Percentiles rank a stretch among this genome's conserved stretches.
Conservation (phyloP, 2,888 invertebrate genomes). For the Parapristionchus giblindavisi region DNA sequence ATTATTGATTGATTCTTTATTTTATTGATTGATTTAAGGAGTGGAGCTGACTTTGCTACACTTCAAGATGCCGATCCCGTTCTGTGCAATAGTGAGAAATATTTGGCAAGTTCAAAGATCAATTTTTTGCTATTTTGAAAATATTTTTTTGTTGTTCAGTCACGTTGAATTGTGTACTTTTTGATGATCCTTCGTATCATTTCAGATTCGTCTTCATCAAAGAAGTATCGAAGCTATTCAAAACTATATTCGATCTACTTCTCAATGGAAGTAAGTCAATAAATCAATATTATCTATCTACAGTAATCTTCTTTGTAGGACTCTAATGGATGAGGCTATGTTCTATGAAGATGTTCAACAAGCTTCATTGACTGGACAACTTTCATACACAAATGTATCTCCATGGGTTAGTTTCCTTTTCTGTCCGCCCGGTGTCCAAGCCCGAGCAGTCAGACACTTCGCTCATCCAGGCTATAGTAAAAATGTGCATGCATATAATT, state of each 20-base stretch:
- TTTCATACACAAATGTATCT: not conserved
- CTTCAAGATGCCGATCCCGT: constrained; percentile 20
- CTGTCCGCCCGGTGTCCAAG: too few species aligned
- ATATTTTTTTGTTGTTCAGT: too few species aligned
- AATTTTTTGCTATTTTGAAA: not conserved
- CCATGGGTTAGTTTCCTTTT: not conserved
- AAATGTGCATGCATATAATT: too few species aligned
- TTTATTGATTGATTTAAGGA: constrained; percentile 40
- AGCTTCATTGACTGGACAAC: constrained; percentile 42
- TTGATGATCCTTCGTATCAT: too few species aligned
- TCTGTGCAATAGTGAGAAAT: constrained; percentile 45
- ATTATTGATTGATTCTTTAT: not conserved
- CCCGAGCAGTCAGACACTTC: too few species aligned
- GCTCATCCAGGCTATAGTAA: too few species aligned
- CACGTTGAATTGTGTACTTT: too few species aligned
- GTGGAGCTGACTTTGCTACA: constrained; percentile 45
- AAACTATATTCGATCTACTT: constrained; percentile 84
- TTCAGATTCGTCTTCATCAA: constrained; percentile 87
- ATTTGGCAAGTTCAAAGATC: constrained; percentile 49
- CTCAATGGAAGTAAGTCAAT: constrained; percentile 81
- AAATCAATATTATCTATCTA: constrained; percentile 5
- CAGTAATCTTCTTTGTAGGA: constrained; percentile 39
- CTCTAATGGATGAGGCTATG: constrained; percentile 51
- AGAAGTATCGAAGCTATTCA: constrained; percentile 91
- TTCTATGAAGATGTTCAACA: constrained; percentile 54